phyloP scores from a whole-genome alignment of 2,113 vertebrate genomes.

The Chauna torquata region DNA sequence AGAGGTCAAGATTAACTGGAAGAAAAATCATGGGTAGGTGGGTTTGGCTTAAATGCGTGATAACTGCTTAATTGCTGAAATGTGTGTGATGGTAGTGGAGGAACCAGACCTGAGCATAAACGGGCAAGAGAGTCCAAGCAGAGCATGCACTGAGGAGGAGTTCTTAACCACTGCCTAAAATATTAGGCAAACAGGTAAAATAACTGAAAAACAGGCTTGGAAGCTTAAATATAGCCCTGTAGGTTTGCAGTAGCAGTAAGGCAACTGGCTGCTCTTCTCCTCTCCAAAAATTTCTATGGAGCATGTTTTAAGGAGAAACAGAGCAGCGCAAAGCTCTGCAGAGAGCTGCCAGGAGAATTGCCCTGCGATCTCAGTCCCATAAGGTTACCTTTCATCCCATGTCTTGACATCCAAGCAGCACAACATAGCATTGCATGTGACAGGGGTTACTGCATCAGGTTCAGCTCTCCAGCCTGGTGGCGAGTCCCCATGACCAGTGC shows the following conservation, averaged over 20 bases:
- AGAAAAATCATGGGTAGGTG: neutral
- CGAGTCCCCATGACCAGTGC: accelerated
- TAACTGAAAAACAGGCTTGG: neutral
- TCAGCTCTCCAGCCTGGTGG: neutral
- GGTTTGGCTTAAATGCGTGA: neutral
- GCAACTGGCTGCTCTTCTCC: neutral
- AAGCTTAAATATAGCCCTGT: neutral
- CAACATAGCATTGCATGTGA: accelerated
- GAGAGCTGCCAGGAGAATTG: neutral
- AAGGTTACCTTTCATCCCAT: neutral
- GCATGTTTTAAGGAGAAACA: neutral
- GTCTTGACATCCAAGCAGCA: neutral
- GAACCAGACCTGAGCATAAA: neutral
- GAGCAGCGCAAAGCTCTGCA: neutral
- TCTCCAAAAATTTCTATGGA: neutral
- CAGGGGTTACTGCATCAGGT: neutral
- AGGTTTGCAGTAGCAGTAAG: neutral
- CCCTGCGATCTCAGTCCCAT: neutral
- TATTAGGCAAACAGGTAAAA: neutral
- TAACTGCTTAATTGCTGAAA: neutral
- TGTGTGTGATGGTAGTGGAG: neutral
- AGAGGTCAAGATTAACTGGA: neutral
- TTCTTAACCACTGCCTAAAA: neutral
- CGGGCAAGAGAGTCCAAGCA: accelerated
- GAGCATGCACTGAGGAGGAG: neutral